Conservation (phyloP, 1,140 invertebrate species). For the Tetraneura akinire region DNA sequence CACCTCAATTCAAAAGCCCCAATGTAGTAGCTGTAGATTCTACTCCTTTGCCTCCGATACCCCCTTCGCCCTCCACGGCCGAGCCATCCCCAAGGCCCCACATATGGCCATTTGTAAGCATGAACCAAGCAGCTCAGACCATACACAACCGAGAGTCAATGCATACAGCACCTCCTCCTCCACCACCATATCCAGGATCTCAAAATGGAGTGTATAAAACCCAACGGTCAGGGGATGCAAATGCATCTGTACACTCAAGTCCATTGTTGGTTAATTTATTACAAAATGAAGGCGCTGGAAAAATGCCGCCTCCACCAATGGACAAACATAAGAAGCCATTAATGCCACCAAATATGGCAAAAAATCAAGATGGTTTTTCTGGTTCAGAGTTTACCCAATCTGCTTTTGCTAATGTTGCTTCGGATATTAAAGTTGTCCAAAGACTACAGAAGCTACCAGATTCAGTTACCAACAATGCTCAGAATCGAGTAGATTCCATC, state of each 20-base stretch:
- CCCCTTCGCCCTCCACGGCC: conserved; percentile 38
- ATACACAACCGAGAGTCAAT: conserved; percentile 60
- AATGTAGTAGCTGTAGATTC: conserved; percentile 74
- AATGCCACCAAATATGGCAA: conserved; percentile 55
- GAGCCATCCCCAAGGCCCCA: conserved; percentile 53
- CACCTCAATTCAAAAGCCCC: conserved; percentile 72
- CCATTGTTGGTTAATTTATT: conserved; percentile 88
- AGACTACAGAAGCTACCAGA: conserved; percentile 48
- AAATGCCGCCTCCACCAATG: conserved; percentile 54
- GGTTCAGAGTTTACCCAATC: conserved; percentile 52
- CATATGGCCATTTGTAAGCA: conserved; percentile 78
- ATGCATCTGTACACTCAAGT: conserved; percentile 70
- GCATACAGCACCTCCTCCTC: conserved; percentile 57
- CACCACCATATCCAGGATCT: conserved; percentile 62
- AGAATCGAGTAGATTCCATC: conserved; percentile 49
- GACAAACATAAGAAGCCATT: conserved; percentile 56
- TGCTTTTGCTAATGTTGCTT: conserved; percentile 50
- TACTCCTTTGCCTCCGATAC: conserved; percentile 59
- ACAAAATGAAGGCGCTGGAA: conserved; percentile 75
- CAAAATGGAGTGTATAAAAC: conserved; percentile 47
- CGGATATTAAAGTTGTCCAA: conserved; percentile 43
- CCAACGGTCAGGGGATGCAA: conserved; percentile 42
- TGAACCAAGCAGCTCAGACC: conserved; percentile 78
- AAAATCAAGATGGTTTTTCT: conserved; percentile 47
- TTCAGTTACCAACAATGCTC: conserved; percentile 52